phyloP scores from a whole-genome alignment of 2,888 invertebrate genomes.

The Pseudoips prasinana region DNA sequence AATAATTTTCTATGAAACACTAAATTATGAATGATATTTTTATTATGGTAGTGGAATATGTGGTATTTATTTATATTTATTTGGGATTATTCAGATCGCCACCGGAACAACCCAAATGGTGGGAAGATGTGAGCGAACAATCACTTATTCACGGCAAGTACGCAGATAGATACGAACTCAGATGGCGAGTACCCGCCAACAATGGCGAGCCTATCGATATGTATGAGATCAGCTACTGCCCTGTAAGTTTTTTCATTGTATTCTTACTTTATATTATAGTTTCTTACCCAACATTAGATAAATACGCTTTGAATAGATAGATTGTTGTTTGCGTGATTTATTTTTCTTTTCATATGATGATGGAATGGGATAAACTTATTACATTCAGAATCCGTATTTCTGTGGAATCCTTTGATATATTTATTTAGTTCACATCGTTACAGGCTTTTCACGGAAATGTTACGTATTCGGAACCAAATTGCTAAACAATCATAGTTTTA shows the following conservation, averaged over 20 bases:
- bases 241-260: constrained; percentile 80
- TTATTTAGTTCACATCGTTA: too few species aligned
- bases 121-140: constrained; percentile 66
- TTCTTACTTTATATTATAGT: constrained; percentile 11
- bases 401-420: background rate
- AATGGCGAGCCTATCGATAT: constrained; percentile 94
- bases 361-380: constrained; percentile 19
- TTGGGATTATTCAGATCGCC: constrained; percentile 76
- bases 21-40: too few species aligned
- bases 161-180: constrained; percentile 89
- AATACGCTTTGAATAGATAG: constrained; percentile 26
- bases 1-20: too few species aligned
- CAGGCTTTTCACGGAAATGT: too few species aligned
- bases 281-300: constrained; percentile 11
- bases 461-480: too few species aligned
- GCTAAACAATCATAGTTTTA: too few species aligned
- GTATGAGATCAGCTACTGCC: constrained; percentile 91
- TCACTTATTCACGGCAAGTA: constrained; percentile 79
- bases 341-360: constrained; percentile 15
- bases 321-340: constrained; percentile 64
- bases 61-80: background rate
- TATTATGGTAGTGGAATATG: too few species aligned
- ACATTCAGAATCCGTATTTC: constrained; percentile 8
- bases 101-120: constrained; percentile 85
- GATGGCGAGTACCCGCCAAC: constrained; percentile 93